A percentile compares a stretch with the other conserved stretches of the same genome.
phyloP scores from a whole-genome alignment of 2,113 vertebrate species.

The Atherinomorus stipes region DNA sequence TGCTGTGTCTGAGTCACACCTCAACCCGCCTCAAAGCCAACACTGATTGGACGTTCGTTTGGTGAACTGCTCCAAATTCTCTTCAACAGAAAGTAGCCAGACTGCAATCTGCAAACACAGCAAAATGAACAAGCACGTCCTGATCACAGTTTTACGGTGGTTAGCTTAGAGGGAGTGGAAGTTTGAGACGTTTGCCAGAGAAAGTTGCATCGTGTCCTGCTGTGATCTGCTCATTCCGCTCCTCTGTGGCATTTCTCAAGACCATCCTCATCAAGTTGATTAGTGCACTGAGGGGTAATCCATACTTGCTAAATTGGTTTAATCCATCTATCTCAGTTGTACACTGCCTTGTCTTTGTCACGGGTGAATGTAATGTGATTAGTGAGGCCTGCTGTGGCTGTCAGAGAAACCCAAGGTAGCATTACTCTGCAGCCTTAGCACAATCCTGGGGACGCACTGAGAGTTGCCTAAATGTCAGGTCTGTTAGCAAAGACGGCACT shows the following conservation, averaged over 20 bases:
- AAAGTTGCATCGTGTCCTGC: no score
- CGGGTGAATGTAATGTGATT: slow-evolving; percentile 55
- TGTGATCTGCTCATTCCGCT: background rate
- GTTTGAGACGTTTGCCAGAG: background rate
- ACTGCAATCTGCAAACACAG: slow-evolving; percentile 6
- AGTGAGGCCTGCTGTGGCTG: slow-evolving; percentile 32
- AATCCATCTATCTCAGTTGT: slow-evolving; percentile 54
- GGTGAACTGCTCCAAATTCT: no score
- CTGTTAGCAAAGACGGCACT: slow-evolving; percentile 38
- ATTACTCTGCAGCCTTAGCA: slow-evolving; percentile 17
- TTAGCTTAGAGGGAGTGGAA: background rate
- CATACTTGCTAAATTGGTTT: slow-evolving; percentile 47
- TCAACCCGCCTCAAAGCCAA: no score
- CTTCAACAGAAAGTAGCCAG: no score
- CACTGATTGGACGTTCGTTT: no score
- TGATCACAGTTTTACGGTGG: no score
- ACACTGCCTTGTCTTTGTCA: slow-evolving; percentile 59
- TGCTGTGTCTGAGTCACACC: no score
- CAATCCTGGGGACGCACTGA: slow-evolving; percentile 19
- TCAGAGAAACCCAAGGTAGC: slow-evolving; percentile 25
- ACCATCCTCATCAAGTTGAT: slow-evolving; percentile 33
- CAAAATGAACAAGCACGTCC: no score
- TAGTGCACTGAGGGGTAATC: slow-evolving; percentile 50
- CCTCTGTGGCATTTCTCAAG: background rate
- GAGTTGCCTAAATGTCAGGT: slow-evolving; percentile 50